Base-by-base conservation (phyloP, 2,797 vertebrate genomes). In the Heterohyrax brucei region DNA sequence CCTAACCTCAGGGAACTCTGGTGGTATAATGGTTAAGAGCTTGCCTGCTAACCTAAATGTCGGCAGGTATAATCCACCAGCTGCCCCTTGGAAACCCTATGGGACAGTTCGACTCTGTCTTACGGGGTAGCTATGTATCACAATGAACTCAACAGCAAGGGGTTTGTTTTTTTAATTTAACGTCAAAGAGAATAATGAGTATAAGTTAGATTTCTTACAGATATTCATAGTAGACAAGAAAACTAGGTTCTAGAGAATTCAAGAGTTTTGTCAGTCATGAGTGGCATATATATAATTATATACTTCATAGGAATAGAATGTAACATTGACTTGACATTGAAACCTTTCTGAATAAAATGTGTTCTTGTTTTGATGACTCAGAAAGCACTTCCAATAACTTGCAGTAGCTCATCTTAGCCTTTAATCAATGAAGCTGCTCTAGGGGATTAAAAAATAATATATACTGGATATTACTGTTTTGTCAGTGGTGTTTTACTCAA, bases 391-490 rank as follows among this genome's bases (percentile, higher is more conserved):
- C 39, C 8, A 79, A 0, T 75, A 87, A 80, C 22, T 92, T 28
- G 53, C 0, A 76, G 3, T 50, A 77, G 21, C 3, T 75, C 68
- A 39, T 21, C 2, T 14, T 66, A 77, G 28, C 10, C 22, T 92
- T 87, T 92, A 85, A 59, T 59, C 39, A 90, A 72, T 68, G 21
- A 89, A 91, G 39, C 85, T 66, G n/a, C 28, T 59, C 22, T n/a
- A 24, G 28, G 56, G 87, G 79, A 93, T 21, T 70, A 61, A 87
- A 70, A 81, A 39, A 5, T 68, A 82, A 75, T 26, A 64, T 24
- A 22, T 4, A 50, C 0, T 24, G 26, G 46, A 30, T 59, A 39
- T 5, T 88, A 30, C n/a, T 85, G 62, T 26, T 89, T 68, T 88
- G 19, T 80, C 24, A 46, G 46, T n/a, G 33, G 82, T 72, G 4